A percentile compares a stretch with the other conserved stretches of the same genome.
phyloP scores from a whole-genome alignment of 2,888 invertebrate genomes.

The Molorchus minor region DNA sequence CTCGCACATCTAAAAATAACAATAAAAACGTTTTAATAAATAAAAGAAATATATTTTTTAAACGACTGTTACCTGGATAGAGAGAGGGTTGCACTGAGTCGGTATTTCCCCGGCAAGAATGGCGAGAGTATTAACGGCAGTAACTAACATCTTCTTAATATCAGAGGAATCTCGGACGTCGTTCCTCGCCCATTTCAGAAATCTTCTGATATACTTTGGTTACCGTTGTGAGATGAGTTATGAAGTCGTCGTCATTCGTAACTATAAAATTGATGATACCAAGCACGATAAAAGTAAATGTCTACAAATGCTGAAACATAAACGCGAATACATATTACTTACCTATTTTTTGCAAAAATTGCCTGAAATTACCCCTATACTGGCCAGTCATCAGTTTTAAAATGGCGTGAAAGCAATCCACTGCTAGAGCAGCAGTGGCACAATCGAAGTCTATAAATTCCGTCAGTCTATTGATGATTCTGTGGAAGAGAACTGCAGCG shows the following conservation, averaged over 20 bases:
- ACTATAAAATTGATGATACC: too few relatives aligned
- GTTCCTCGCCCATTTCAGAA: constrained; percentile 54
- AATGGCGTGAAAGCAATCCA: constrained; percentile 69
- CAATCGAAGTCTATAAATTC: constrained; percentile 69
- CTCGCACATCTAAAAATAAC: constrained; percentile 55
- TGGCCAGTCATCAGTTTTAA: constrained; percentile 57
- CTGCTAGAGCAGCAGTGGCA: constrained; percentile 64
- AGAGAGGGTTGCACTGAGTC: constrained; percentile 41
- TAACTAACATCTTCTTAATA: constrained; percentile 53
- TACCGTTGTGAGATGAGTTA: constrained; percentile 38
- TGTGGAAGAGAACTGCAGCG: constrained; percentile 58
- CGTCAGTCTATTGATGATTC: constrained; percentile 65
- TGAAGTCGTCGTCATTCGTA: constrained; percentile 23
- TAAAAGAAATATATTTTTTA: background rate
- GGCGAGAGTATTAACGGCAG: constrained; percentile 52
- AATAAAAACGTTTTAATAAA: background rate
- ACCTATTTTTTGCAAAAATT: constrained; percentile 63
- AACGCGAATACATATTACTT: too few relatives aligned
- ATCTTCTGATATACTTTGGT: constrained; percentile 55
- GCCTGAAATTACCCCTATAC: constrained; percentile 57
- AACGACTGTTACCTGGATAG: constrained; percentile 46
- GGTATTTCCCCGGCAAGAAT: constrained; percentile 51
- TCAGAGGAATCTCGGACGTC: constrained; percentile 55
- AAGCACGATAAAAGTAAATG: too few relatives aligned
- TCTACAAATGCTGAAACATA: too few relatives aligned